Evolutionary conservation across 2,888 invertebrate genomes (phyloP).

Genomic region (Erebia palarica): DNA sequence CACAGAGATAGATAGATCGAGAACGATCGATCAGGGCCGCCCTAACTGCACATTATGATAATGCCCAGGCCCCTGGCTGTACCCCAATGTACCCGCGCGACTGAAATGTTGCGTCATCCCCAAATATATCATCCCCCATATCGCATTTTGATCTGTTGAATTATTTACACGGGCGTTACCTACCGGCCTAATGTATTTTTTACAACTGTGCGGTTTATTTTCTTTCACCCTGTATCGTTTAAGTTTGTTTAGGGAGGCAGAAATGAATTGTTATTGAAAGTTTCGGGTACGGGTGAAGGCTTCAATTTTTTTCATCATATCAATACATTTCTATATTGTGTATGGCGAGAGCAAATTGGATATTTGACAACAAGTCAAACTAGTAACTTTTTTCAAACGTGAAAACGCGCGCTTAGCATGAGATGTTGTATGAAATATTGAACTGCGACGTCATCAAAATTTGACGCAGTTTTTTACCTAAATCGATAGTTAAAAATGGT

Average conservation of each 20-base stretch:
- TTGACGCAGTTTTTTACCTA: no score
- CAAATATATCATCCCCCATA: constrained; percentile 21
- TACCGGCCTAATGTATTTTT: neutral
- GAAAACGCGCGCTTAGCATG: no score
- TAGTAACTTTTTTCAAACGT: no score
- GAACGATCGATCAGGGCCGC: neutral
- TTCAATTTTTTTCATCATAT: neutral
- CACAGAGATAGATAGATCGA: neutral
- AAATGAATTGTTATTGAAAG: neutral
- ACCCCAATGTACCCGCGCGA: neutral
- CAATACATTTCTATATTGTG: no score
- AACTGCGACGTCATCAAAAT: no score
- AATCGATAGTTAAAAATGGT: no score
- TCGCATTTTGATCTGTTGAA: constrained; percentile 23
- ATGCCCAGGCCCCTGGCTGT: neutral
- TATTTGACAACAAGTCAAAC: no score
- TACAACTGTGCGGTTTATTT: neutral
- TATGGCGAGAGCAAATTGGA: no score
- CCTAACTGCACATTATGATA: constrained; percentile 3
- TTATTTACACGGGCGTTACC: constrained; percentile 8
- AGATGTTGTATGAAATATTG: no score
- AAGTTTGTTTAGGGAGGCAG: neutral
- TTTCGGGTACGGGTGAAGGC: neutral
- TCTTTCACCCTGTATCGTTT: neutral
- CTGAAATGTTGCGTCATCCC: constrained; percentile 16